Evolutionary conservation across 2,113 vertebrate genomes (phyloP).

Genomic region (Ptychochromis oligacanthus): DNA sequence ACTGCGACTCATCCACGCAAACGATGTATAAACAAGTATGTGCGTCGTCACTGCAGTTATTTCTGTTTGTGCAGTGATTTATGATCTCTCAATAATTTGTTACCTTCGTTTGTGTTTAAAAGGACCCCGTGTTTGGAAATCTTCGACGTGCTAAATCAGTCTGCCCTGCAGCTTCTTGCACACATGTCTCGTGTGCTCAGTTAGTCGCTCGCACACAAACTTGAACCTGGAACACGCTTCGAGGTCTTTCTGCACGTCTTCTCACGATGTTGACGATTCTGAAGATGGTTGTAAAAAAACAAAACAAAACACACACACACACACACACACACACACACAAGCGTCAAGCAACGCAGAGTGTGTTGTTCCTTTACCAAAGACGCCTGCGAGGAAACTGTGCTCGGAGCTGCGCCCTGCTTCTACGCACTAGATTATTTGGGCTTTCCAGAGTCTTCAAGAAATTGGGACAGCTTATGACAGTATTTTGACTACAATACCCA

Average conservation of each 20-base stretch:
- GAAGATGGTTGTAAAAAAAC: background rate
- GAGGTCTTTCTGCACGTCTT: constrained; percentile 17
- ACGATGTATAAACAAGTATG: background rate
- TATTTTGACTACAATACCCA: constrained; percentile 74
- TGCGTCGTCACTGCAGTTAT: background rate
- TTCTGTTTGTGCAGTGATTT: background rate
- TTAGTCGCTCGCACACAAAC: background rate
- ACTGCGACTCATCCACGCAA: background rate
- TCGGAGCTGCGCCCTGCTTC: background rate
- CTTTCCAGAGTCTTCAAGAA: constrained; percentile 38
- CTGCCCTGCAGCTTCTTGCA: constrained; percentile 23
- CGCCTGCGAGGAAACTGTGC: background rate
- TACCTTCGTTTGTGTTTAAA: constrained; percentile 25
- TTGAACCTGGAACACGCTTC: constrained; percentile 3
- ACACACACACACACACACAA: no score
- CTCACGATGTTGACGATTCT: constrained; percentile 11
- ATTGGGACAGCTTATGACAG: constrained; percentile 23
- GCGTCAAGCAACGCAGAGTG: background rate
- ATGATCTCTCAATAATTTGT: background rate
- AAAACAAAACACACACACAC: no score
- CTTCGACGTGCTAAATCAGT: constrained; percentile 13
- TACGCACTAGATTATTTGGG: constrained; percentile 43
- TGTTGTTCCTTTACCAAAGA: constrained; percentile 15
- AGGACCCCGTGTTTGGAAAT: constrained; percentile 13
- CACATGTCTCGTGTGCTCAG: constrained; percentile 20